Percentiles rank a stretch among this genome's conserved stretches.
Conservation (phyloP, 2,888 invertebrate species). For the Amiota mariae region DNA sequence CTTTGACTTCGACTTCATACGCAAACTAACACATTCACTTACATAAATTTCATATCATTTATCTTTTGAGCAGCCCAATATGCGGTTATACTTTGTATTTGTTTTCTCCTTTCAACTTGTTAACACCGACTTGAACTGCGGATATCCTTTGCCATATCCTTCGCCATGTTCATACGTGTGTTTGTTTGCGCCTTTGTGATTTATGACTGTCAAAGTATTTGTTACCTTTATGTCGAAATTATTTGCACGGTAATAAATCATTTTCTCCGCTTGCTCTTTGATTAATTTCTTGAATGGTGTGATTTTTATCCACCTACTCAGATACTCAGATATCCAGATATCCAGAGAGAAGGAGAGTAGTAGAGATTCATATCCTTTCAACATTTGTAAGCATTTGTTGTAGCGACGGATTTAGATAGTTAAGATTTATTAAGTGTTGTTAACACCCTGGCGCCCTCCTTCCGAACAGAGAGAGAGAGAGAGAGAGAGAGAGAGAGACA, state of each 20-base stretch:
- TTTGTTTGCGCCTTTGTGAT: constrained; percentile 51
- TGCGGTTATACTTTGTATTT: constrained; percentile 29
- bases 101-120: constrained; percentile 19
- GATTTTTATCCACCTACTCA: constrained; percentile 40
- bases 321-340: no score
- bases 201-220: constrained; percentile 66
- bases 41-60: constrained; percentile 62
- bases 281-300: constrained; percentile 64
- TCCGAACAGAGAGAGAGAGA: no score
- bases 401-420: no score
- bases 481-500: no score
- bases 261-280: constrained; percentile 53
- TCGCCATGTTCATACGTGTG: constrained; percentile 39
- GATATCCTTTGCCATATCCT: constrained; percentile 30
- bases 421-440: no score
- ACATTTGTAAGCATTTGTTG: constrained; percentile 1
- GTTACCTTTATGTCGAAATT: constrained; percentile 65
- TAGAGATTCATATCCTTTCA: no score
- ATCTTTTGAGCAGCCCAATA: constrained; percentile 50
- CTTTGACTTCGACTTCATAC: constrained; percentile 2
- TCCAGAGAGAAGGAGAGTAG: no score
- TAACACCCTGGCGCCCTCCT: no score
- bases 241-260: constrained; percentile 63
- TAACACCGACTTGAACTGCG: constrained; percentile 10
- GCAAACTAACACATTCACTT: constrained; percentile 37